Percentiles rank a stretch among this genome's conserved stretches.
Conservation (phyloP, 2,113 vertebrate species). For the Gymnogyps californianus region DNA sequence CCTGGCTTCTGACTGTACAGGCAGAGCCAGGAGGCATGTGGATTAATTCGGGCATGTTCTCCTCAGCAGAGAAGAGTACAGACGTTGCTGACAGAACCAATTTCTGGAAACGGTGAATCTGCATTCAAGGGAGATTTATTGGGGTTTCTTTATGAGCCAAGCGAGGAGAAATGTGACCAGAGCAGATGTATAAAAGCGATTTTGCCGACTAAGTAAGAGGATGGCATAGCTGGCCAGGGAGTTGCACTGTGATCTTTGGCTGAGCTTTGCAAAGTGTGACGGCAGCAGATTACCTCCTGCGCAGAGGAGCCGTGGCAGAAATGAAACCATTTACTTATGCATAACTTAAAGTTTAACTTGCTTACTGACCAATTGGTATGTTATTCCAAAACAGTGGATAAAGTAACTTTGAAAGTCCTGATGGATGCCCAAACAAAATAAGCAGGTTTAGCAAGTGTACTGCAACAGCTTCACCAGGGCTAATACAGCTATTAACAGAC, state of each 20-base stretch:
- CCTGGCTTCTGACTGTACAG: background rate
- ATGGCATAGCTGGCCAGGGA: background rate
- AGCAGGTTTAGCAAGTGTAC: background rate
- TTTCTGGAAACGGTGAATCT: background rate
- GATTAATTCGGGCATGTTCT: background rate
- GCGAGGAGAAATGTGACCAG: background rate
- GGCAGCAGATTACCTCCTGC: background rate
- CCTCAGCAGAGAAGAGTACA: background rate
- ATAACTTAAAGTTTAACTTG: background rate
- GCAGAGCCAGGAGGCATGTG: background rate
- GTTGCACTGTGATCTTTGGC: background rate
- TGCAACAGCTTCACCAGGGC: background rate
- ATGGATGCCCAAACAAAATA: background rate
- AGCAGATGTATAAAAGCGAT: background rate
- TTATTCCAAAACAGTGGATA: background rate
- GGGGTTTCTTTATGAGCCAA: background rate
- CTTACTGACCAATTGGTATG: background rate
- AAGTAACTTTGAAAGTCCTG: background rate
- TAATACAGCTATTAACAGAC: background rate
- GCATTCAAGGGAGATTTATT: background rate
- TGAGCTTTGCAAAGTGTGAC: background rate
- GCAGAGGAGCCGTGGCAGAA: fast-evolving
- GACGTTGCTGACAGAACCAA: background rate
- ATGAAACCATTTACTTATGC: background rate
- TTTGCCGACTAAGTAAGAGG: background rate